phyloP scores from a whole-genome alignment of 1,140 invertebrate species.

The Hormaphis cornu region DNA sequence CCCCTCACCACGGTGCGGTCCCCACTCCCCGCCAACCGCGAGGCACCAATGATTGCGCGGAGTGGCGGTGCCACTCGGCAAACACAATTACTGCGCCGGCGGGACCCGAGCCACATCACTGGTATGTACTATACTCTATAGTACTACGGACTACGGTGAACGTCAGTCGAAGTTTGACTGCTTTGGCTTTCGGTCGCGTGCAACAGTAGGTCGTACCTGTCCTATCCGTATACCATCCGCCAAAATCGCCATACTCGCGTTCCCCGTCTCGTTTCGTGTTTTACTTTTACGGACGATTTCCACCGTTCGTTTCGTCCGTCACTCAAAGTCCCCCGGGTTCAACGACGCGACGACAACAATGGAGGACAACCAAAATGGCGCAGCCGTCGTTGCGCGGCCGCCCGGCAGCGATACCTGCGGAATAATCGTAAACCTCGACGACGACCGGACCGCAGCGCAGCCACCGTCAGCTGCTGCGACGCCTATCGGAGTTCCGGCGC shows the following conservation, averaged over 20 bases:
- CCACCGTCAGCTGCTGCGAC: background rate
- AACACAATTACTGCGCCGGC: background rate
- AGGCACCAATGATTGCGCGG: too few species aligned
- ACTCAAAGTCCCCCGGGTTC: background rate
- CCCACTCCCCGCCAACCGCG: background rate
- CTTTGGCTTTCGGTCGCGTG: conserved; percentile 17
- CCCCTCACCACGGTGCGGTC: too few species aligned
- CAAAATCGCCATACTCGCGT: too few species aligned
- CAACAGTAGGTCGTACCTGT: background rate
- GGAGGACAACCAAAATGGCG: conserved; percentile 26
- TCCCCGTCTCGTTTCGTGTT: too few species aligned
- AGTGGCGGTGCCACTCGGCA: background rate
- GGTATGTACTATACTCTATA: too few species aligned
- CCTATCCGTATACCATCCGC: too few species aligned
- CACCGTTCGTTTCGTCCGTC: background rate
- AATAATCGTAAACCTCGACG: background rate
- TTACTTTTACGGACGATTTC: too few species aligned
- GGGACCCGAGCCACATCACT: too few species aligned
- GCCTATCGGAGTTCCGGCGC: background rate
- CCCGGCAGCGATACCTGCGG: conserved; percentile 7
- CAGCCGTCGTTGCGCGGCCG: background rate
- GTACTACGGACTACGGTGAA: too few species aligned
- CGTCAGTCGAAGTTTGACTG: conserved; percentile 29
- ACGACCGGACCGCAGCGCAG: background rate
- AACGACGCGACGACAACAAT: conserved; percentile 4